phyloP scores from a whole-genome alignment of 2,888 invertebrate genomes.

The Ypsolopha sequella region DNA sequence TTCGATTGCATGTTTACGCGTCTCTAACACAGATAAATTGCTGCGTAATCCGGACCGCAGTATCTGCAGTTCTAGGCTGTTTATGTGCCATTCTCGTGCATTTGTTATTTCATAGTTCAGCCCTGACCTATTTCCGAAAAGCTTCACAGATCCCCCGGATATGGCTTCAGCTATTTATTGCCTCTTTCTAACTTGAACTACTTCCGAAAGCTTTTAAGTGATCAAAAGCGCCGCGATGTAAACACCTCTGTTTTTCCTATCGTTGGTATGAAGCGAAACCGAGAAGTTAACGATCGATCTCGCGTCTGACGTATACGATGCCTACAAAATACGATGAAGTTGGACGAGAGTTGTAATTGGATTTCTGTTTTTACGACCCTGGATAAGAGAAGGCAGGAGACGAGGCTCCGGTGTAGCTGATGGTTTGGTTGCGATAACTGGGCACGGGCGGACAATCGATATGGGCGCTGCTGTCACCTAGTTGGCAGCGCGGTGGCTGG shows the following conservation, averaged over 20 bases:
- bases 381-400: not conserved
- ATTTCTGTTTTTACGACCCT: not conserved
- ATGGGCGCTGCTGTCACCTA: conserved; percentile 26
- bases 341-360: not conserved
- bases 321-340: not conserved
- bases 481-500: conserved; percentile 30
- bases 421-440: not conserved
- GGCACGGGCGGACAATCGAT: not conserved
- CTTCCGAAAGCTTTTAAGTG: conserved; percentile 9
- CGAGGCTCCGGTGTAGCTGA: not conserved
- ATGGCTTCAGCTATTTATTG: conserved; percentile 32
- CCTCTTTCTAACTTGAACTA: conserved; percentile 11
- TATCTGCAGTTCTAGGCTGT: conserved; percentile 15
- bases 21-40: too few relatives aligned
- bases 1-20: too few relatives aligned
- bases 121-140: conserved; percentile 45
- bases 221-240: conserved; percentile 6
- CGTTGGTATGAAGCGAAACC: not conserved
- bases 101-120: conserved; percentile 11
- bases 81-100: conserved; percentile 17
- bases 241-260: not conserved
- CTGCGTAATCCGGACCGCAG: not conserved
- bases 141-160: conserved; percentile 40
- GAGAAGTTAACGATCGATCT: not conserved
- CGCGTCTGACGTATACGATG: not conserved